Conservation (phyloP, 1,140 invertebrate species). For the Trichogramma pretiosum region DNA sequence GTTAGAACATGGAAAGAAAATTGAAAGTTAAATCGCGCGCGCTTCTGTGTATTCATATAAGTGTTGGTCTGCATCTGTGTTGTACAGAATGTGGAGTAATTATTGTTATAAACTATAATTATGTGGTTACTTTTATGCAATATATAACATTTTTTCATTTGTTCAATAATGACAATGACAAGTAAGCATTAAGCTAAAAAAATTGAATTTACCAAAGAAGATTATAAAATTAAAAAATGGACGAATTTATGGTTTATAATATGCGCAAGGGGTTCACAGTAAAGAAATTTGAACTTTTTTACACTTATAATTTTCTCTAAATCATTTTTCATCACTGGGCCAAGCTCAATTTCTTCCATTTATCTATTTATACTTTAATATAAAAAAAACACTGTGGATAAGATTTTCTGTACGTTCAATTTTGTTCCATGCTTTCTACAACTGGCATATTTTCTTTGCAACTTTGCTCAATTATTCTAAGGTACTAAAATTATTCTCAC, state of each 20-base stretch:
- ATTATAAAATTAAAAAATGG: too few relatives aligned
- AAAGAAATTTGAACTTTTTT: too few relatives aligned
- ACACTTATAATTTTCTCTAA: conserved; percentile 4
- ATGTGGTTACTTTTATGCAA: background rate
- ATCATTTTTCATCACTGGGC: conserved; percentile 24
- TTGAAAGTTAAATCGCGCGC: conserved; percentile 14
- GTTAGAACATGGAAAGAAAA: too few relatives aligned
- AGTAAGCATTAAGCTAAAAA: too few relatives aligned
- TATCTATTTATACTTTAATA: conserved; percentile 8
- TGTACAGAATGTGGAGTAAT: conserved; percentile 10
- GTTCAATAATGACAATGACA: too few relatives aligned
- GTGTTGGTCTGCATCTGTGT: conserved; percentile 12
- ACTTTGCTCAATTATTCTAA: conserved; percentile 32
- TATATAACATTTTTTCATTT: conserved; percentile 2
- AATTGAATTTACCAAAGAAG: too few relatives aligned
- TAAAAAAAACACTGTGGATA: conserved; percentile 16
- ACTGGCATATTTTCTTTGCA: conserved; percentile 40
- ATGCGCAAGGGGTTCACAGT: too few relatives aligned
- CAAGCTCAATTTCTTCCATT: conserved; percentile 18
- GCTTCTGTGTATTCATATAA: conserved; percentile 6
- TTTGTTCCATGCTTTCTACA: conserved; percentile 30
- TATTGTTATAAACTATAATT: conserved; percentile 14
- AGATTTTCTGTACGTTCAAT: conserved; percentile 4
- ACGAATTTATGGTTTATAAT: too few relatives aligned
- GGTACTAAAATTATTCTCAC: conserved; percentile 44